These are phyloP conservation scores for Acipenser oxyrinchus DNA, from an alignment of 2,797 vertebrate genomes.

Conservation along the genomic window DNA sequence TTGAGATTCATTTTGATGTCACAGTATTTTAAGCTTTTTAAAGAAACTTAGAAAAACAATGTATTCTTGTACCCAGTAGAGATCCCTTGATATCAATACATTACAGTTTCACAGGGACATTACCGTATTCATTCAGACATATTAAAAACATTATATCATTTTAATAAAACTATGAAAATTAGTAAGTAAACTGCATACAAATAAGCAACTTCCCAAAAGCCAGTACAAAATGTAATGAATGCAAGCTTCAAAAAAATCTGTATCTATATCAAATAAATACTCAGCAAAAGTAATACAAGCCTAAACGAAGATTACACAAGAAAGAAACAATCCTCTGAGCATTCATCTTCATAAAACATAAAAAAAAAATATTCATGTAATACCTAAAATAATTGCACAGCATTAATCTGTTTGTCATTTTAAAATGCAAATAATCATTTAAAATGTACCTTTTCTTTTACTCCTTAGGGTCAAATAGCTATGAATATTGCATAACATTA, in stretches of 20 bases:
- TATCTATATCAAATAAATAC: not conserved
- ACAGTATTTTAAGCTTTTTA: not conserved
- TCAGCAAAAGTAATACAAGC: not conserved
- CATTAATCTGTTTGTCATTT: slow-evolving; percentile 11
- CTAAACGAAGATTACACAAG: not conserved
- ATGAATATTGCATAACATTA: slow-evolving; percentile 8
- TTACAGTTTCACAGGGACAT: not conserved
- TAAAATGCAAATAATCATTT: slow-evolving; percentile 7
- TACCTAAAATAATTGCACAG: slow-evolving; percentile 4
- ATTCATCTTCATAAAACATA: slow-evolving; percentile 7
- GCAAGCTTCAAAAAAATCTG: not conserved
- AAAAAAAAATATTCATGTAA: slow-evolving; percentile 1
- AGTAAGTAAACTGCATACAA: not conserved
- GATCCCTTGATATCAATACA: not conserved
- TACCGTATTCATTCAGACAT: not conserved
- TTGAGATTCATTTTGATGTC: not conserved
- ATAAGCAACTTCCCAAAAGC: not conserved
- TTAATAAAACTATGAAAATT: too few species aligned
- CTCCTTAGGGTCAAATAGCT: slow-evolving; percentile 9
- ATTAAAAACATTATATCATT: too few species aligned
- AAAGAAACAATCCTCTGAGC: slow-evolving; percentile 2
- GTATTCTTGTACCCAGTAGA: too few species aligned
- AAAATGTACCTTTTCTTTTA: slow-evolving; percentile 7
- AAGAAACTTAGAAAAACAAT: not conserved
- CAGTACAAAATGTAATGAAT: not conserved